Percentiles rank a stretch among this genome's conserved stretches.
Evolutionary conservation across 2,797 vertebrate genomes (phyloP).

Genomic region (Rhynchonycteris naso): DNA sequence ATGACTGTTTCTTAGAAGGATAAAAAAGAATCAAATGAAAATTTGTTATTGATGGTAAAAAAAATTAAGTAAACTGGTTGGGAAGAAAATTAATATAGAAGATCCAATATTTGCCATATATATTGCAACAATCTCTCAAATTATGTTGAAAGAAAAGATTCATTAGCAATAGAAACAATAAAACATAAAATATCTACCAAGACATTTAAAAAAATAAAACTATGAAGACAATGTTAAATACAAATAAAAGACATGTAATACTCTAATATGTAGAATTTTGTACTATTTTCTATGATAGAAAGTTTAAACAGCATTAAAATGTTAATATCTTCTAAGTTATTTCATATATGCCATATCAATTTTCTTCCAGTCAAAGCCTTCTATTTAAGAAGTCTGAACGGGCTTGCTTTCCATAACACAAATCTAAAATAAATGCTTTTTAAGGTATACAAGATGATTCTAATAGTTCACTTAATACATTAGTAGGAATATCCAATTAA

Average conservation of each 20-base stretch:
- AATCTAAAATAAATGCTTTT: background rate
- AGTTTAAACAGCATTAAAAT: background rate
- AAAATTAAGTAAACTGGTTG: background rate
- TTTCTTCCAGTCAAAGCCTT: slow-evolving; percentile 69
- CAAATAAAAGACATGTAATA: background rate
- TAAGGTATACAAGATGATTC: background rate
- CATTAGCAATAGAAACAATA: background rate
- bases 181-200: background rate
- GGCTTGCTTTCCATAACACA: background rate
- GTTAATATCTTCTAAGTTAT: background rate
- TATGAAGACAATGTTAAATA: background rate
- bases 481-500: background rate
- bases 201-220: background rate
- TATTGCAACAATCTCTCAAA: background rate
- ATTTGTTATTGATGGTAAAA: slow-evolving; percentile 16
- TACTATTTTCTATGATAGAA: background rate
- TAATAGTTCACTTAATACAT: background rate
- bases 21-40: background rate
- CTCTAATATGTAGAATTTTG: background rate
- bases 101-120: background rate
- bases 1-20: background rate
- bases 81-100: background rate
- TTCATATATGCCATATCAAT: background rate
- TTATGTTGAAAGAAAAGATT: background rate
- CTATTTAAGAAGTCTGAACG: slow-evolving; percentile 57